Conservation (phyloP, 2,113 vertebrate genomes). For the Coptodon bakossiorum region DNA sequence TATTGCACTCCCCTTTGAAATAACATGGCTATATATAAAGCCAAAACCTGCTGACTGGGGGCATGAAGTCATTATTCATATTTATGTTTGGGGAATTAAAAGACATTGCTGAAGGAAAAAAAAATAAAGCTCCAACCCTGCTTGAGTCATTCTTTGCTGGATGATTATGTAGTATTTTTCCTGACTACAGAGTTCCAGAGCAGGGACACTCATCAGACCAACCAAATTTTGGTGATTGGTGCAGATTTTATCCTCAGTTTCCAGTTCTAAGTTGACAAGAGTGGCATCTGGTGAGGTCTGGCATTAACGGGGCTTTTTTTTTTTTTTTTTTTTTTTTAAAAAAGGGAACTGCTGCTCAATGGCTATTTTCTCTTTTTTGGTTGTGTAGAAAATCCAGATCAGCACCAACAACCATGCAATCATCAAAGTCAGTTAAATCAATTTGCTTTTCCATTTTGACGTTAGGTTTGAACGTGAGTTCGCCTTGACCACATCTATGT, state of each 20-base stretch:
- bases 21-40: neutral
- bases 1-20: neutral
- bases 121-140: neutral
- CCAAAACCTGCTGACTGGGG: neutral
- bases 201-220: neutral
- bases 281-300: neutral
- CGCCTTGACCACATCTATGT: neutral
- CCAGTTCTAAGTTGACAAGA: neutral
- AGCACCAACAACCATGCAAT: neutral
- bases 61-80: neutral
- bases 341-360: neutral
- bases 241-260: neutral
- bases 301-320: neutral
- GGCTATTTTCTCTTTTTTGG: rapidly evolving
- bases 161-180: neutral
- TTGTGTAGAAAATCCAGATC: neutral
- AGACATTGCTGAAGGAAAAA: neutral
- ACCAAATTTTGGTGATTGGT: neutral
- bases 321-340: too few species aligned
- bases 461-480: neutral
- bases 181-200: neutral
- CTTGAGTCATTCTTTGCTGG: neutral
- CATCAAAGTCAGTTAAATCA: neutral
- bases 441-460: rapidly evolving
- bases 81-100: neutral